Base-by-base conservation (phyloP, 2,888 invertebrate genomes). In the Aphidoletes aphidimyza region DNA sequence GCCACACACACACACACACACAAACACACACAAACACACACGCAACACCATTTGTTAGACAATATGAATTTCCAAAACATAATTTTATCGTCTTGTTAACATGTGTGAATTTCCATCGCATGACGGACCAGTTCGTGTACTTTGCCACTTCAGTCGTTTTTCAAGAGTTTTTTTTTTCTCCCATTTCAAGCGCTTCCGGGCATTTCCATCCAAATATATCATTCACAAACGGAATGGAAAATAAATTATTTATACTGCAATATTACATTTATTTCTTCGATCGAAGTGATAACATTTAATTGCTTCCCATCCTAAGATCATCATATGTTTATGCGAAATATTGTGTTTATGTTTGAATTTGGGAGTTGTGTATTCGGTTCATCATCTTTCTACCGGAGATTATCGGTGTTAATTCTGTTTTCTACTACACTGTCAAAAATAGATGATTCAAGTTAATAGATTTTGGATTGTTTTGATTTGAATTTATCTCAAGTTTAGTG, bases 51-150 rank as follows among this genome's bases (percentile, higher is more conserved):
- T 69, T 30, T 30, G 30, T 14, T 14, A 30, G 30, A 69, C 34
- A 30, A 54, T 69, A 69, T 69, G 34, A 69, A 69, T 69, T 69
- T 69, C 69, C 42, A 42, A 9, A 14, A 69, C 34, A 69, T 17
- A 69, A 69, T 69, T 69, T 34, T 69, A 69, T 69, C n/a, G n/a
- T n/a, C 54, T n/a, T 30, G 69, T 69, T 69, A 30, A 69, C 69
- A 69, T 30, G 30, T 30, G 69, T 30, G 69, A 34, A 69, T n/a
- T 69, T 69, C 14, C 5, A n/a, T 26, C 19, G 2, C 6, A 47
- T 26, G 22, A 8, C n/a, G n/a, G n/a, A n/a, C n/a, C n/a, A n/a
- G n/a, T n/a, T n/a, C 5, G 22, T 54, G 26, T 54, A 54, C 26
- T n/a, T n/a, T n/a, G n/a, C n/a, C n/a, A n/a, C n/a, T n/a, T n/a